phyloP scores from a whole-genome alignment of 2,113 vertebrate genomes.

The Clarias macrocephalus region DNA sequence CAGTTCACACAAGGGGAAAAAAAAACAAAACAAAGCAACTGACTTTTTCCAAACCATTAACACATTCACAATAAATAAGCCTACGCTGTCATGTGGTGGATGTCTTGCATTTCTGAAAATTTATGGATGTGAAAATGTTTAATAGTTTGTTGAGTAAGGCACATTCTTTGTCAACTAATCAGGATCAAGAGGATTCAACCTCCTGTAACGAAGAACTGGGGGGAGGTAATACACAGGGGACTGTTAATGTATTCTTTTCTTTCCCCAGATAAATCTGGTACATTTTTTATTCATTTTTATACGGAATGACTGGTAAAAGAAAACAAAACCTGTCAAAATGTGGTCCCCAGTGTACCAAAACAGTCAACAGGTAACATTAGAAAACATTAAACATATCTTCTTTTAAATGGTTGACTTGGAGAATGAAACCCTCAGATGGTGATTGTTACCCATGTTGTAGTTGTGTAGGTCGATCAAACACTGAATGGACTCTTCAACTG shows the following conservation, averaged over 20 bases:
- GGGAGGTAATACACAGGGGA: constrained; percentile 68
- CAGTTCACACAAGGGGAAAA: constrained; percentile 40
- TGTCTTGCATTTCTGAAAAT: constrained; percentile 70
- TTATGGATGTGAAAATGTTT: constrained; percentile 79
- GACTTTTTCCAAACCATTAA: constrained; percentile 61
- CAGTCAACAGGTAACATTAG: constrained; percentile 79
- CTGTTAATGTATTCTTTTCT: constrained; percentile 43
- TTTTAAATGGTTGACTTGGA: constrained; percentile 95
- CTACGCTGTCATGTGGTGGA: constrained; percentile 61
- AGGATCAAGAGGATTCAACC: constrained; percentile 68
- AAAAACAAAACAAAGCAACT: constrained; percentile 50
- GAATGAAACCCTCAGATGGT: constrained; percentile 97
- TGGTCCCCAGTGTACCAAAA: constrained; percentile 83
- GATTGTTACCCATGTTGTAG: constrained; percentile 95
- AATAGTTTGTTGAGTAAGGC: constrained; percentile 81
- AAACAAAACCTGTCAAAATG: constrained; percentile 72
- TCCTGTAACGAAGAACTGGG: constrained; percentile 67
- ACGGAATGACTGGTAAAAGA: constrained; percentile 68
- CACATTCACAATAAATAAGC: constrained; percentile 70
- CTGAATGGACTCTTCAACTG: constrained; percentile 96
- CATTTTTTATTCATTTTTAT: constrained; percentile 58
- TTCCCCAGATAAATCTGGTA: constrained; percentile 45
- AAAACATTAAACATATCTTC: constrained; percentile 53
- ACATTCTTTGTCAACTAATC: constrained; percentile 82
- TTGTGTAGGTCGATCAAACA: constrained; percentile 97